A percentile compares a stretch with the other conserved stretches of the same genome.
Conservation (phyloP, 2,113 vertebrate genomes). For the Grus americana region DNA sequence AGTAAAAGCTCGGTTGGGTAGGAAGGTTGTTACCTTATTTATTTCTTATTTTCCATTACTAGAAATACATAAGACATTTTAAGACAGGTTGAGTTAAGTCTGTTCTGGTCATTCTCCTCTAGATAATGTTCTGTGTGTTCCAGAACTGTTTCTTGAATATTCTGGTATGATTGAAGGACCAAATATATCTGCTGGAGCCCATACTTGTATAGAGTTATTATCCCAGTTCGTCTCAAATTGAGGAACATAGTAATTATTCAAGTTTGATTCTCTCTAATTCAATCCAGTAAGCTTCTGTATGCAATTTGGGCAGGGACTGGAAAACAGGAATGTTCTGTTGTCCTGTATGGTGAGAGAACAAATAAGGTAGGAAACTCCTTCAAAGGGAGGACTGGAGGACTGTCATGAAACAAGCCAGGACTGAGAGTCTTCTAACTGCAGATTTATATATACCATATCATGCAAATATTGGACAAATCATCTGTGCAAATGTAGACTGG, state of each 20-base stretch:
- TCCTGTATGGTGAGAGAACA: not conserved
- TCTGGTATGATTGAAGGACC: not conserved
- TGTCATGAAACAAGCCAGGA: not conserved
- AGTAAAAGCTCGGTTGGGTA: not conserved
- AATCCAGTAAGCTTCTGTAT: not conserved
- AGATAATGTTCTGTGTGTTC: not conserved
- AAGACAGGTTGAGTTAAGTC: not conserved
- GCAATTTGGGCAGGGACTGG: not conserved
- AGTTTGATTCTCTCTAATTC: constrained; percentile 19
- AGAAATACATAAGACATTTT: not conserved
- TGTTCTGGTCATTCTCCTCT: not conserved
- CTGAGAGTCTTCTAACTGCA: not conserved
- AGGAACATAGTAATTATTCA: not conserved
- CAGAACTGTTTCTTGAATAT: not conserved
- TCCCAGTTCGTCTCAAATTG: not conserved
- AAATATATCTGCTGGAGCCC: not conserved
- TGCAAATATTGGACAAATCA: not conserved
- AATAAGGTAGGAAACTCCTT: not conserved
- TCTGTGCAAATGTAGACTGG: not conserved
- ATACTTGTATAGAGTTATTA: not conserved
- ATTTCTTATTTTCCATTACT: not conserved
- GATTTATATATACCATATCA: not conserved
- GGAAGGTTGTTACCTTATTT: not conserved
- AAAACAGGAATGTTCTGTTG: not conserved
- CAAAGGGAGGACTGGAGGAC: not conserved